phyloP scores from a whole-genome alignment of 1,140 invertebrate genomes.

The Zaprionus kolodkinae region DNA sequence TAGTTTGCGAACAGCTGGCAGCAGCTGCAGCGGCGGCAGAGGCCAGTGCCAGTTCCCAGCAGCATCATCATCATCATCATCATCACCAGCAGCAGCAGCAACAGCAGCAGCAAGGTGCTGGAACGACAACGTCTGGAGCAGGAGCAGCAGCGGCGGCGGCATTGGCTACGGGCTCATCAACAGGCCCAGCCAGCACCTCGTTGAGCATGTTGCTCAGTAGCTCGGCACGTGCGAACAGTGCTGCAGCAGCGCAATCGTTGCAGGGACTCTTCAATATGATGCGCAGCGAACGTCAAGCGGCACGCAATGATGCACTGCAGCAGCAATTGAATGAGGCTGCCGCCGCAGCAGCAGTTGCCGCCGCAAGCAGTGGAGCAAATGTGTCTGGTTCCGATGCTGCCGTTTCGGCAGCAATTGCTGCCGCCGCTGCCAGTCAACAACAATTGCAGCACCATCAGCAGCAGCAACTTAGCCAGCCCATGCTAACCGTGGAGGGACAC shows the following conservation, averaged over 20 bases:
- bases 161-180: background rate
- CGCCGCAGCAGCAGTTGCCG: conserved; percentile 32
- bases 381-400: conserved; percentile 22
- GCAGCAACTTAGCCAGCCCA: conserved; percentile 60
- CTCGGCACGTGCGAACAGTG: conserved; percentile 5
- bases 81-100: conserved; percentile 26
- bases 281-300: conserved; percentile 60
- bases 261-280: conserved; percentile 75
- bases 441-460: conserved; percentile 37
- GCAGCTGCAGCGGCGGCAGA: conserved; percentile 44
- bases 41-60: background rate
- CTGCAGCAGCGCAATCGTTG: conserved; percentile 47
- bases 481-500: conserved; percentile 76
- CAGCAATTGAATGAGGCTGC: conserved; percentile 55
- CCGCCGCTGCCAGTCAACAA: conserved; percentile 27
- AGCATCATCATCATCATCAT: background rate
- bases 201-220: conserved; percentile 10
- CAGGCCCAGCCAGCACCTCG: background rate
- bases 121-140: background rate
- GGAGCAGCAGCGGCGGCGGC: background rate
- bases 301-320: conserved; percentile 61
- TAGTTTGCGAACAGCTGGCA: conserved; percentile 70
- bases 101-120: background rate
- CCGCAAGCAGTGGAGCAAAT: conserved; percentile 8
- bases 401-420: conserved; percentile 28